Percentiles rank a stretch among this genome's conserved stretches.
Conservation (phyloP, 2,888 invertebrate species). For the Agrilus cyanescens region DNA sequence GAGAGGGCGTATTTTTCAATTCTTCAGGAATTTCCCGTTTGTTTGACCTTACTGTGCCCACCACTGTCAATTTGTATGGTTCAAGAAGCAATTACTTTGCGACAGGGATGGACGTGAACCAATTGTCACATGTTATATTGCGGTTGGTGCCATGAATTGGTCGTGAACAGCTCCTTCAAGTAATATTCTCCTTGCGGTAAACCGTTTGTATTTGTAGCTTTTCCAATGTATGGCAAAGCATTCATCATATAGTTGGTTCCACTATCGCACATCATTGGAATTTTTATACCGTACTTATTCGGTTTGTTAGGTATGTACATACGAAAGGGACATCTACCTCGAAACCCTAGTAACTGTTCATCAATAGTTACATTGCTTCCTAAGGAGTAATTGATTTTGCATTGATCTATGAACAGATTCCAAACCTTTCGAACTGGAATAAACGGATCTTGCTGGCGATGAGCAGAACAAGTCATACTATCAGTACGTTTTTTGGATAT, state of each 20-base stretch:
- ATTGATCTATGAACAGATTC: conserved; percentile 15
- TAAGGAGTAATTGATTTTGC: conserved; percentile 15
- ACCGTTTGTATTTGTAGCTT: conserved; percentile 20
- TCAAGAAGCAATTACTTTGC: conserved; percentile 20
- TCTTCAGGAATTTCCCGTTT: conserved; percentile 25
- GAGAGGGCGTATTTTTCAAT: conserved; percentile 9
- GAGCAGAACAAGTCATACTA: too few relatives aligned
- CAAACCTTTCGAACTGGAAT: conserved; percentile 14
- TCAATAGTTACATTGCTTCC: conserved; percentile 18
- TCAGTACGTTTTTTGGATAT: too few relatives aligned
- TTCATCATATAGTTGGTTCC: conserved; percentile 22
- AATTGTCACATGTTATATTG: conserved; percentile 24
- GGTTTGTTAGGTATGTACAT: conserved; percentile 26
- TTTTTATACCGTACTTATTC: conserved; percentile 24
- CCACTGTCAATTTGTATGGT: conserved; percentile 24
- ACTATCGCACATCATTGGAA: conserved; percentile 23
- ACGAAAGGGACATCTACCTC: conserved; percentile 19
- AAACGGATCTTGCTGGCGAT: too few relatives aligned
- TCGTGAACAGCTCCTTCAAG: conserved; percentile 17
- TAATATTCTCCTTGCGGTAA: conserved; percentile 19
- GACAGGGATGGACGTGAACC: conserved; percentile 26
- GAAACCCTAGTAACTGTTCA: conserved; percentile 21
- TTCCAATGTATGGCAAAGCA: conserved; percentile 22
- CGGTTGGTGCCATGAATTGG: conserved; percentile 19
- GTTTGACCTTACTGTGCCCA: conserved; percentile 25